These are phyloP conservation scores for Agapornis canus DNA, from an alignment of 2,797 vertebrate genomes.

Conservation along the genomic window DNA sequence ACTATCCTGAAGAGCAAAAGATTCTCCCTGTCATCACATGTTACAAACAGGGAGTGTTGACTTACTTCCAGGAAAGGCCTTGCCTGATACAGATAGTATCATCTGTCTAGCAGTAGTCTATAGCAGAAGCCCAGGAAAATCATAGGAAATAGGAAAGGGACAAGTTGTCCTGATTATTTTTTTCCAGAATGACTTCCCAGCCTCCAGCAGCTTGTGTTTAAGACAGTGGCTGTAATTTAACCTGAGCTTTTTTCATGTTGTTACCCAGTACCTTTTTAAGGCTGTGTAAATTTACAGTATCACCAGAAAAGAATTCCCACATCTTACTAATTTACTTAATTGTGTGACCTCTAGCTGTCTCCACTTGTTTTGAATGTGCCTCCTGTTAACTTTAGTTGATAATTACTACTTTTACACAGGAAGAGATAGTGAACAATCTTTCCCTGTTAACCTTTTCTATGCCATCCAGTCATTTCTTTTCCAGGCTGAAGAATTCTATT, in stretches of 20 bases:
- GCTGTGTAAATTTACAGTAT: background rate
- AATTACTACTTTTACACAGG: background rate
- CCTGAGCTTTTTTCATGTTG: background rate
- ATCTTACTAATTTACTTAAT: background rate
- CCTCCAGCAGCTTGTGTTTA: background rate
- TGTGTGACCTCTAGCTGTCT: background rate
- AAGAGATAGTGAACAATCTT: background rate
- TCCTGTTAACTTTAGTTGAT: background rate
- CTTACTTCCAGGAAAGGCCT: background rate
- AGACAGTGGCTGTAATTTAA: background rate
- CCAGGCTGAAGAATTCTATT: background rate
- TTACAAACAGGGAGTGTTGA: background rate
- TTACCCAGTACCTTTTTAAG: background rate
- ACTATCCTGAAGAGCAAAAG: background rate
- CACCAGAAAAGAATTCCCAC: background rate
- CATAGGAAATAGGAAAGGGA: background rate
- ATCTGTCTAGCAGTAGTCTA: background rate
- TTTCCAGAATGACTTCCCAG: background rate
- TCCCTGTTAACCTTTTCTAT: background rate
- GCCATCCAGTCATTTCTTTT: background rate
- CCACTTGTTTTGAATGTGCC: background rate
- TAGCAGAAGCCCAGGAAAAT: background rate
- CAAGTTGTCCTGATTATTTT: background rate
- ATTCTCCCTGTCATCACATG: background rate
- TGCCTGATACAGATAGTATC: background rate